These are phyloP conservation scores for Mnemiopsis leidyi DNA, from an alignment of 37 sponge, comb jelly and placozoan species.

Conservation along the genomic window DNA sequence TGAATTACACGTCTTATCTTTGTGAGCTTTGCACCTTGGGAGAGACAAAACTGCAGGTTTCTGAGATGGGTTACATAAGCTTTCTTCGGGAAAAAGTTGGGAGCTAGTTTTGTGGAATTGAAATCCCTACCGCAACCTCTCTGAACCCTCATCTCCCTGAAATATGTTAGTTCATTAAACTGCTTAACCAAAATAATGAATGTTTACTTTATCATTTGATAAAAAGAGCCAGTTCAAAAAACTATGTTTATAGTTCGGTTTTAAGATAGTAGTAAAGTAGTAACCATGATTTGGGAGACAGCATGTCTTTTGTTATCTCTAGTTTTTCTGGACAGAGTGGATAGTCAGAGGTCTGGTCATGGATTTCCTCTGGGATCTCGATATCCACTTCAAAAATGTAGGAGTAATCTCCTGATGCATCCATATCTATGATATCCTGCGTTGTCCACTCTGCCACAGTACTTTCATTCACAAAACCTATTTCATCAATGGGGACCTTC, in stretches of 20 bases:
- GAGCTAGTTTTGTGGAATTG: constrained; percentile 2
- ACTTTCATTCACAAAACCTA: background rate
- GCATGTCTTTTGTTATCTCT: constrained; percentile 2
- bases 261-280: too few relatives aligned
- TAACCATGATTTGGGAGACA: constrained; percentile 38
- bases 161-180: too few relatives aligned
- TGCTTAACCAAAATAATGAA: too few relatives aligned
- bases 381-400: constrained; percentile 19
- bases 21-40: background rate
- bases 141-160: constrained; percentile 45
- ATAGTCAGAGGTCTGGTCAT: constrained; percentile 31
- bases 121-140: background rate
- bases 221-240: background rate
- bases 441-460: background rate
- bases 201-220: background rate
- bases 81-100: constrained; percentile 44
- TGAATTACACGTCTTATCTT: constrained; percentile 1
- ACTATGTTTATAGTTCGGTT: too few relatives aligned
- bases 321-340: constrained; percentile 53
- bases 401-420: background rate
- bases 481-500: background rate
- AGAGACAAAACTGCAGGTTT: constrained; percentile 62
- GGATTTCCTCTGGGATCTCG: constrained; percentile 33
- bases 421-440: background rate
- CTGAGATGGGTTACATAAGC: constrained; percentile 36